These are phyloP conservation scores for Dione vanillae DNA, from an alignment of 2,888 invertebrate species.

Conservation along the genomic window DNA sequence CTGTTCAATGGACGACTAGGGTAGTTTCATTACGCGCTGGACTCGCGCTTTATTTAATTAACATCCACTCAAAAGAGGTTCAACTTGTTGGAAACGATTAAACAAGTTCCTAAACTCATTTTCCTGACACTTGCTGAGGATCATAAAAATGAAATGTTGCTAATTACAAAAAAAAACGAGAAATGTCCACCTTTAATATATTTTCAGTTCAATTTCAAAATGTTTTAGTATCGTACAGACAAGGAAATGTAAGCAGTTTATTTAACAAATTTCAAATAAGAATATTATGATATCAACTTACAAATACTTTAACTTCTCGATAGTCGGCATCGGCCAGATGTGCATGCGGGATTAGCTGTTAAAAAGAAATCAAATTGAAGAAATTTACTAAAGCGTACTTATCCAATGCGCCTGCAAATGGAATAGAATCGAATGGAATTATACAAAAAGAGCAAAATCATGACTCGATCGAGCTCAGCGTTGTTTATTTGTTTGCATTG, in stretches of 20 bases:
- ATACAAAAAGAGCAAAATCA: constrained; percentile 55
- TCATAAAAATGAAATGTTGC: constrained; percentile 25
- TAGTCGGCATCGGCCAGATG: constrained; percentile 28
- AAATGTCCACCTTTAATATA: not conserved
- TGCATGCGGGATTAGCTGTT: constrained; percentile 27
- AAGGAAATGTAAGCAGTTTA: not conserved
- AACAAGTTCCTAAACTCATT: constrained; percentile 42
- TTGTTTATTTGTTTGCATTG: constrained; percentile 43
- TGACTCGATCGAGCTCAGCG: constrained; percentile 35
- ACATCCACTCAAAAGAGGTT: constrained; percentile 45
- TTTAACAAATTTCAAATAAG: constrained; percentile 16
- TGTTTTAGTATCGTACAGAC: not conserved
- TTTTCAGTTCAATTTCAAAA: not conserved
- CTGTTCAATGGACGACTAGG: not conserved
- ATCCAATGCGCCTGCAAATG: constrained; percentile 53
- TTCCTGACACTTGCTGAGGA: constrained; percentile 15
- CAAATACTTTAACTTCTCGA: constrained; percentile 9
- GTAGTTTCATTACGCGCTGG: constrained; percentile 45
- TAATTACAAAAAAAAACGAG: not conserved
- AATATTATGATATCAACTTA: constrained; percentile 5
- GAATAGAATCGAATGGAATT: constrained; percentile 55
- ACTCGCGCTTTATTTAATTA: constrained; percentile 51
- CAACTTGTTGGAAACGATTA: constrained; percentile 49
- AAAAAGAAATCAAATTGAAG: constrained; percentile 29
- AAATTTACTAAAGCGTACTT: constrained; percentile 40